These are phyloP conservation scores for Plebejus melissa DNA, from an alignment of 2,888 invertebrate genomes.

Conservation along the genomic window DNA sequence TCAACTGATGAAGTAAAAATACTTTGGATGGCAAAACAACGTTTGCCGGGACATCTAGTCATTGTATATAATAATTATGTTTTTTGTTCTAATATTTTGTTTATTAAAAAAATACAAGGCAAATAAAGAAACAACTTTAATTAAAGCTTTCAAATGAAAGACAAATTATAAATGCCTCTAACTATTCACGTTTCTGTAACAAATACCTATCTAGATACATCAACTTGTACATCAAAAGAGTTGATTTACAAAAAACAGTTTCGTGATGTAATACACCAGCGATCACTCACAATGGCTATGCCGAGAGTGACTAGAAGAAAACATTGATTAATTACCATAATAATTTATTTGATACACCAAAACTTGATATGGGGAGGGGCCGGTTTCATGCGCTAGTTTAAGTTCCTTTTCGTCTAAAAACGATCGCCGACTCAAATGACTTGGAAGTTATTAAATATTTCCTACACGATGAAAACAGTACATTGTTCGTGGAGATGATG, in stretches of 20 bases:
- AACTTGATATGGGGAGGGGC: slow-evolving; percentile 72
- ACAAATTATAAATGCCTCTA: background rate
- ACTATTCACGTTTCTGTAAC: background rate
- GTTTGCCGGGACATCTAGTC: no score
- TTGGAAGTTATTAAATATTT: slow-evolving; percentile 57
- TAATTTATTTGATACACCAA: slow-evolving; percentile 79
- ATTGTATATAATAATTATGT: no score
- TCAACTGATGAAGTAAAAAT: no score
- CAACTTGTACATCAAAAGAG: slow-evolving; percentile 47
- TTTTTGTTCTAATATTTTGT: no score
- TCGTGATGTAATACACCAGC: slow-evolving; percentile 62
- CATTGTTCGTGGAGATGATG: slow-evolving; percentile 71
- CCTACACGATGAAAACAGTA: slow-evolving; percentile 67
- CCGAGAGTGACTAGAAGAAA: slow-evolving; percentile 76
- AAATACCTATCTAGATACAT: slow-evolving; percentile 31
- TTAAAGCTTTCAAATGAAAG: background rate
- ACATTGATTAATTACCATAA: slow-evolving; percentile 80
- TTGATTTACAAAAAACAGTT: slow-evolving; percentile 62
- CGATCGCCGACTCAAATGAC: slow-evolving; percentile 42
- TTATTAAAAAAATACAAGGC: background rate
- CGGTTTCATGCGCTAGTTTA: slow-evolving; percentile 63
- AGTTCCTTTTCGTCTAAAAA: slow-evolving; percentile 64
- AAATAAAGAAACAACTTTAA: background rate
- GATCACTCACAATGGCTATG: slow-evolving; percentile 75
- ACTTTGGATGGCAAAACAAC: no score